Evolutionary conservation across 2,888 invertebrate species (phyloP), one percentile per base, ranked within the genome.

Genomic region (Drosophila putrida): DNA sequence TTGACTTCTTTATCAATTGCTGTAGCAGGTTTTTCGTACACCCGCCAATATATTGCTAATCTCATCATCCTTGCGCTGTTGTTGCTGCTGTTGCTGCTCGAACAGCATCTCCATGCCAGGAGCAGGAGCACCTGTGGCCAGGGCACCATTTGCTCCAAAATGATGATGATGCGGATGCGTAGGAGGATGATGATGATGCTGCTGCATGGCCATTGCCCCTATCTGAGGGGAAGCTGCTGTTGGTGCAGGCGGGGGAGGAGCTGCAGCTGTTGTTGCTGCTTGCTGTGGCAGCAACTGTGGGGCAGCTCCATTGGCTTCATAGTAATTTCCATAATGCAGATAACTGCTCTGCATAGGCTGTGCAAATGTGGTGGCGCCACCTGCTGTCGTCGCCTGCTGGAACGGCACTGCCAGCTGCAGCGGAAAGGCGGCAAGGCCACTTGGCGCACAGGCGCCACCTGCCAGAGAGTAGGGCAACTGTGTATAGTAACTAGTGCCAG

Each of bases 31-130:
- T 92, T 97, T 97, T 77, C 97, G 94, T 50, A 97, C 97, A 72
- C 97, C 97, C 4, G 97, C 97, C 72, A 97, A 93, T 88, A 97
- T 97, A 83, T 97, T 97, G 93, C 97, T 97, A 93, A 97, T 97
- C 91, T 97, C 97, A 75, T 97, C 97, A 76, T 97, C 97, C 57
- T 95, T 95, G 80, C 96, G 95, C n/a, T 79, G 88, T 55, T 71
- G 85, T 53, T 93, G 93, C 50, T 94, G 78, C 46, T 93, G 93
- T 49, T 6, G 81, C 20, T 93, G 93, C 51, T 94, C 94, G 33
- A 91, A 89, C 4, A 90, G 67, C 75, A 90, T 78, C 33, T 90
- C 91, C 69, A 64, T 68, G 41, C 71, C 67, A 0, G 69, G 25
- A 4, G 44, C 46, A 0, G 63, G 25, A 8, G 58, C 47, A 38